Base-by-base conservation (phyloP, 2,888 invertebrate species). In the Leptinotarsa peninsularis region DNA sequence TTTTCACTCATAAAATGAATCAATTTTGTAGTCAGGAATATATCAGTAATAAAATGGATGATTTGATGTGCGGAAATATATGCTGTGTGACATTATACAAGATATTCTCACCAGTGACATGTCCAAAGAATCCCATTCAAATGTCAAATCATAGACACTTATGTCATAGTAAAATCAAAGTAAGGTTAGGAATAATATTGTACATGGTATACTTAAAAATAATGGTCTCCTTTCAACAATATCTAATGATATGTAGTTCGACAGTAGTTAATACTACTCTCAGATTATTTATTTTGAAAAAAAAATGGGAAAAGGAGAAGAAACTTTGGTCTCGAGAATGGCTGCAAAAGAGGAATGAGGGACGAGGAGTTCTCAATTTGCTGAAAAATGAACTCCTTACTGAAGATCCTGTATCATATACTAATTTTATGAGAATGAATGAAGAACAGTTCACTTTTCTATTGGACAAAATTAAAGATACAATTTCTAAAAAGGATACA, bases 331-430 rank as follows among this genome's bases (percentile, higher is more conserved):
- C 33, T 49, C 66, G 33, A 15, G 23, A 66, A 14, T 66, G 43
- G 33, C 27, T 66, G 66, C 15, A 15, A 66, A 66, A 27, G 52
- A 69, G 69, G 27, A 17, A 69, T 17, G 33, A 52, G 14, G 56
- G 56, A 14, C 4, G 52, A 21, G 68, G 52, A n/a, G 52, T 68
- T 18, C 23, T 68, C 4, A 68, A 50, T 13, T 52, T 67, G 68
- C 17, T 68, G 7, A 14, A 68, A 18, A 23, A 67, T 49, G 49
- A 49, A 67, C 67, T 67, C 18, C 49, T 67, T 18, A 18, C 18
- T 27, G 67, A 67, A 15, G 67, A 67, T 67, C 4, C 67, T 49
- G 49, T 18, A 67, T 4, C 49, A 43, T 67, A 49, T 49, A 67
- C 4, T 14, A 67, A 49, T 67, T 67, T 49, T 15, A 4, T 67